A percentile compares a stretch with the other conserved stretches of the same genome.
Conservation (phyloP, 1,140 invertebrate species). For the Theocolax elegans region DNA sequence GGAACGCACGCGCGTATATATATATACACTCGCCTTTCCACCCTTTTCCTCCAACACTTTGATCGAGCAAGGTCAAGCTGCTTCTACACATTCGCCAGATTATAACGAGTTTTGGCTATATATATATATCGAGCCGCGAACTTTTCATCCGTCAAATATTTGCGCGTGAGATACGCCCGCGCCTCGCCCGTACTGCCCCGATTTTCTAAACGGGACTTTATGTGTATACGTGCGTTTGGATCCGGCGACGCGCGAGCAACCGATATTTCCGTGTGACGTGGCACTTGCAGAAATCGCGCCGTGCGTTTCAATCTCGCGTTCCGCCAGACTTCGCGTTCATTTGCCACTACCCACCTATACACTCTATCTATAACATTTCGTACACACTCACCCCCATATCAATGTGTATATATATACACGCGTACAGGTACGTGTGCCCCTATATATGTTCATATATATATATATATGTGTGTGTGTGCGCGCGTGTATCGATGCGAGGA, state of each 20-base stretch:
- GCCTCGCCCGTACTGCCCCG: no score
- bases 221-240: background rate
- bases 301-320: slow-evolving; percentile 22
- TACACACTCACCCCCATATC: no score
- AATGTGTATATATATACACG: no score
- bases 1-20: background rate
- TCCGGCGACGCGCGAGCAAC: background rate
- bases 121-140: background rate
- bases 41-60: background rate
- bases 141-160: slow-evolving; percentile 23
- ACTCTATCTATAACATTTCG: no score
- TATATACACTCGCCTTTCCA: background rate
- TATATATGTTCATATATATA: no score
- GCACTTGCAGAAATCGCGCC: background rate
- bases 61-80: slow-evolving; percentile 21
- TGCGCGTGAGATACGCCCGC: background rate
- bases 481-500: background rate
- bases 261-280: slow-evolving; percentile 12
- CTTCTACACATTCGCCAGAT: background rate
- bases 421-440: no score
- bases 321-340: slow-evolving; percentile 35
- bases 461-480: background rate
- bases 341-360: slow-evolving; percentile 11
- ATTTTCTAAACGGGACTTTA: background rate
- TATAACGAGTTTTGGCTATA: slow-evolving; percentile 20